These are phyloP conservation scores for Danaus melanippus DNA, from an alignment of 1,140 invertebrate species.

Conservation along the genomic window DNA sequence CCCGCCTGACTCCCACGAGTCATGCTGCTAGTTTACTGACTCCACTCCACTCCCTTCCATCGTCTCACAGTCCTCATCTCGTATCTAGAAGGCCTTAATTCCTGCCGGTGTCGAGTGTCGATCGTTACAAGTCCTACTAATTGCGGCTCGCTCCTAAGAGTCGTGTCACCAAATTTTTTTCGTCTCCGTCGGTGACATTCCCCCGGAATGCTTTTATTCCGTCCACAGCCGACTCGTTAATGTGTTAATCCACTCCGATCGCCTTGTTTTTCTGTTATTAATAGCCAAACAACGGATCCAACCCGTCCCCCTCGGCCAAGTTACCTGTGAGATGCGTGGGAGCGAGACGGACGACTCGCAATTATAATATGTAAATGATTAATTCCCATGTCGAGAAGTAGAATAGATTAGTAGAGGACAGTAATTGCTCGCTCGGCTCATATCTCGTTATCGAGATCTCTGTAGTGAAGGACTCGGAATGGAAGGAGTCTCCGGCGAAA, in stretches of 20 bases:
- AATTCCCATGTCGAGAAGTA: conserved; percentile 6
- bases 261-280: conserved; percentile 56
- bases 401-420: conserved; percentile 11
- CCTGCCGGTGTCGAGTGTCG: background rate
- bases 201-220: conserved; percentile 61
- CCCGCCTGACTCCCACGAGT: too few relatives aligned
- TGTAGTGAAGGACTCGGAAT: too few relatives aligned
- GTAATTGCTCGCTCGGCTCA: conserved; percentile 7
- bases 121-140: conserved; percentile 35
- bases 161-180: conserved; percentile 47
- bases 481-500: too few relatives aligned
- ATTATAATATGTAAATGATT: conserved; percentile 16
- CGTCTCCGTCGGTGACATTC: conserved; percentile 30
- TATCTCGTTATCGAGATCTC: conserved; percentile 8
- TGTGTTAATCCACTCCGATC: conserved; percentile 65
- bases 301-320: conserved; percentile 24
- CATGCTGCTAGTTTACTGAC: too few relatives aligned
- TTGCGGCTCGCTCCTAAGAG: conserved; percentile 29
- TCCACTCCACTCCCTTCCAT: too few relatives aligned
- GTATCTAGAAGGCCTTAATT: too few relatives aligned
- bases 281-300: conserved; percentile 48
- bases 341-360: conserved; percentile 16
- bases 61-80: too few relatives aligned
- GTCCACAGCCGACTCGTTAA: conserved; percentile 53
- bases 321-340: background rate